Evolutionary conservation across 2,113 vertebrate genomes (phyloP), one percentile per base, ranked within the genome.

Genomic region (Austrofundulus limnaeus): DNA sequence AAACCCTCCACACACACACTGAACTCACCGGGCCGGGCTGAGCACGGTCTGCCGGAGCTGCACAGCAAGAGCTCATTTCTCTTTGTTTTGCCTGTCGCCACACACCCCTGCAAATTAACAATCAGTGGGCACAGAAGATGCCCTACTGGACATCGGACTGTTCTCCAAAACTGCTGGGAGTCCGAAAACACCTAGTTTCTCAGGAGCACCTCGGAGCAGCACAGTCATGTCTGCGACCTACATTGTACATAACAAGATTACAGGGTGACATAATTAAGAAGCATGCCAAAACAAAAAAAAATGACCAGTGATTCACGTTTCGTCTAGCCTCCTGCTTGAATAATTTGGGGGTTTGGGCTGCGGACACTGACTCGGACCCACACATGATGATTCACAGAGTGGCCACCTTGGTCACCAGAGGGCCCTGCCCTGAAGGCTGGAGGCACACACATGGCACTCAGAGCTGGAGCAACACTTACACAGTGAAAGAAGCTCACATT

Each of bases 1-100:
- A 79, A 81, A 89, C 64, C 71, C 79, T 85, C 68, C 82, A 71
- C 82, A 75, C 81, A 80, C 78, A 80, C 78, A 65, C 79, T 72
- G 12, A 64, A 76, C 82, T 78, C 72, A 61, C 76, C 50, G 70
- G 86, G 75, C 81, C 75, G 51, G 72, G 74, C 77, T 60, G 72
- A 77, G 70, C 68, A 71, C 34, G 42, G 60, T 70, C 66, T 38
- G 66, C 77, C 38, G 39, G 55, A 82, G 72, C 72, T 2, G 62
- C 68, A 68, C 77, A 70, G 74, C 57, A 0, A 83, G 80, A 84
- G 79, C 83, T 81, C 75, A 54, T 81, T 74, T 83, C 82, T 80
- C 78, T 80, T 86, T 86, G 79, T 84, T 78, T 75, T 72, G 53
- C 70, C 59, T 39, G 55, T 78, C 85, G 75, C 75, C 66, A 68